A percentile compares a stretch with the other conserved stretches of the same genome.
Evolutionary conservation across 2,888 invertebrate genomes (phyloP).

Genomic region (Suillia variegata): DNA sequence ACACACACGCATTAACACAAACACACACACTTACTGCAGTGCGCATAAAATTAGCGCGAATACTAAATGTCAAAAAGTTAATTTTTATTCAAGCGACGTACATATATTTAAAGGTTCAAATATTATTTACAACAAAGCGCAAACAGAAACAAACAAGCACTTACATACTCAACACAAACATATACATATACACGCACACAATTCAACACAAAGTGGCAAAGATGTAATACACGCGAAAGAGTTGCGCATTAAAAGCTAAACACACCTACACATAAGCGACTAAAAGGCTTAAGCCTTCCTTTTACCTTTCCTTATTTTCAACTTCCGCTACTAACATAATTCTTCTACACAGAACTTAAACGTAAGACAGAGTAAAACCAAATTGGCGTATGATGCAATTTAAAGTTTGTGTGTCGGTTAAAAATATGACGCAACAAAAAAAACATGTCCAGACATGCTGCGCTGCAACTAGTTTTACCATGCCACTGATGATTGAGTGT

Average conservation of each 20-base stretch:
- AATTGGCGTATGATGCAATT: no score
- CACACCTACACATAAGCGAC: not conserved
- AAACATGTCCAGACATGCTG: no score
- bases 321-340: no score
- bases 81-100: conserved; percentile 13
- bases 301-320: not conserved
- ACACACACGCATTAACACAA: not conserved
- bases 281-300: conserved; percentile 4
- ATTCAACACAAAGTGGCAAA: not conserved
- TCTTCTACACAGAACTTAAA: no score
- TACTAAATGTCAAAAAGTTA: conserved; percentile 14
- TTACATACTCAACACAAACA: no score
- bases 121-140: conserved; percentile 6
- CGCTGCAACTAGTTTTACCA: no score
- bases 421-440: no score
- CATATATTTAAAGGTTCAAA: conserved; percentile 4
- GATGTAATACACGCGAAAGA: not conserved
- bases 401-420: no score
- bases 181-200: not conserved
- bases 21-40: not conserved
- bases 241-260: not conserved
- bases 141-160: no score
- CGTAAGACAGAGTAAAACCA: no score
- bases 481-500: no score
- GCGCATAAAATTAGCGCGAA: not conserved